These are phyloP conservation scores for Eremophila alpestris DNA, from an alignment of 2,797 vertebrate genomes.

Conservation along the genomic window DNA sequence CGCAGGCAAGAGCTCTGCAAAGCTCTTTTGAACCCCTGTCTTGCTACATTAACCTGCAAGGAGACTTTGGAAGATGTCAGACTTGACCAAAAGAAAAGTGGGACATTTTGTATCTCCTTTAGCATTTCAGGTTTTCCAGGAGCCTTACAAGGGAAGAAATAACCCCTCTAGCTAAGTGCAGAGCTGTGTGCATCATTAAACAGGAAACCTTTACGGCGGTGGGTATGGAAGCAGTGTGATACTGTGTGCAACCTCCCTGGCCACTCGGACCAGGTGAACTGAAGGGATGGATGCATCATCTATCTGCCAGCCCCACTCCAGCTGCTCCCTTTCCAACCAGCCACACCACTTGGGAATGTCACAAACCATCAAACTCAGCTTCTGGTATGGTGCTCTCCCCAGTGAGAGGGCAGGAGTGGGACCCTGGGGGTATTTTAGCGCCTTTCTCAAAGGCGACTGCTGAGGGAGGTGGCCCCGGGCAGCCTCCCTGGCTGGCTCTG, in stretches of 20 bases:
- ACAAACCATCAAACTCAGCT: background rate
- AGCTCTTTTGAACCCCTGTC: background rate
- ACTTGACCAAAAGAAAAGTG: background rate
- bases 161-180: background rate
- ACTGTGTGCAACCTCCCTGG: rapidly evolving
- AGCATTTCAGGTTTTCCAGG: background rate
- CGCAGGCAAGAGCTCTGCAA: background rate
- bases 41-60: background rate
- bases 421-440: background rate
- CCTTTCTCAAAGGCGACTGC: background rate
- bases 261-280: rapidly evolving
- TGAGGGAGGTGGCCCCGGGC: background rate
- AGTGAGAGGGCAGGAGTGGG: background rate
- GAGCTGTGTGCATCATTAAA: background rate
- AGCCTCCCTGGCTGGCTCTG: background rate
- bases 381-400: background rate
- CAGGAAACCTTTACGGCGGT: background rate
- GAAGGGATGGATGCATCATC: background rate
- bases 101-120: background rate
- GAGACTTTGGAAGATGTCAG: background rate
- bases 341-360: background rate
- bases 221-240: background rate
- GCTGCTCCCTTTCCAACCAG: background rate
- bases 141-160: background rate
- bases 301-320: background rate